Evolutionary conservation across 1,140 invertebrate species (phyloP).

Genomic region (Drosophila ogumai): DNA sequence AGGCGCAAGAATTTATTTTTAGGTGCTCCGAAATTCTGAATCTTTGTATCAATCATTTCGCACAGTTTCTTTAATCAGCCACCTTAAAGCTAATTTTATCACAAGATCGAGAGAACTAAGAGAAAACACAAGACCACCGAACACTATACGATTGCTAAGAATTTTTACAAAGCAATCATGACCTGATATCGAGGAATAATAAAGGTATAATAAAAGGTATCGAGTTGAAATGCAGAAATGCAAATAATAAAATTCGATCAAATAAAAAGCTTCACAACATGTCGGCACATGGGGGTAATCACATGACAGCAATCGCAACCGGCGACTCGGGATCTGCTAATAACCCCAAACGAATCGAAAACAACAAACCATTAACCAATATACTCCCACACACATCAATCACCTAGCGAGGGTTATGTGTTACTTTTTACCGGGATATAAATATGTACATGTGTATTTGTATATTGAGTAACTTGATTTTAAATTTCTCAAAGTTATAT

Average conservation of each 20-base stretch:
- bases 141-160: background rate
- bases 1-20: slow-evolving; percentile 30
- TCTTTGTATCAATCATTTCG: slow-evolving; percentile 30
- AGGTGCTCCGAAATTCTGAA: slow-evolving; percentile 27
- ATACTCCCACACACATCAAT: slow-evolving; percentile 29
- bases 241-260: slow-evolving; percentile 13
- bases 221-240: slow-evolving; percentile 1
- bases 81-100: slow-evolving; percentile 8
- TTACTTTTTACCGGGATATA: slow-evolving; percentile 3
- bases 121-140: background rate
- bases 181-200: background rate
- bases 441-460: background rate
- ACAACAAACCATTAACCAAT: slow-evolving; percentile 38
- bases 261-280: slow-evolving; percentile 2
- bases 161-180: background rate
- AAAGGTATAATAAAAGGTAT: background rate
- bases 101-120: background rate
- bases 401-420: slow-evolving; percentile 17
- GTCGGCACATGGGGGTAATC: slow-evolving; percentile 14
- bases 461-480: background rate
- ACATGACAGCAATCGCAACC: slow-evolving; percentile 13
- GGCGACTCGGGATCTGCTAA: slow-evolving; percentile 18
- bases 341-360: slow-evolving; percentile 15
- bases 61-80: background rate
- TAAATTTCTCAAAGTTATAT: background rate